Evolutionary conservation across 2,888 invertebrate genomes (phyloP).

Genomic region (Lasioglossum zephyrum): DNA sequence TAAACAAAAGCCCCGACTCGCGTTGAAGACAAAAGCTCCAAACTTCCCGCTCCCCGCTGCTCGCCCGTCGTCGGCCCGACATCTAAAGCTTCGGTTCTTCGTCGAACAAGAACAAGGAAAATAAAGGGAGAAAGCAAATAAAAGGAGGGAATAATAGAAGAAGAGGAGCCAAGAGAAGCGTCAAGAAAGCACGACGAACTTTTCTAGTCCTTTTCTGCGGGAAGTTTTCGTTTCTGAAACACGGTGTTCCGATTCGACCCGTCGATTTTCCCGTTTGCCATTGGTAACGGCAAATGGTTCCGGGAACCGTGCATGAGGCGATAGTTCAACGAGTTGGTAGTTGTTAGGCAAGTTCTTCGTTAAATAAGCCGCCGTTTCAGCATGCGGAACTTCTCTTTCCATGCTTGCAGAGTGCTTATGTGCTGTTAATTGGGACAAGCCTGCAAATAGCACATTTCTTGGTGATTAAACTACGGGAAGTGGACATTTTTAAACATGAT

Average conservation of each 20-base stretch:
- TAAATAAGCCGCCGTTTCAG: background rate
- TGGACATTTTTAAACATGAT: no score
- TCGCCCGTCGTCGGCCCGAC: background rate
- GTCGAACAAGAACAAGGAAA: background rate
- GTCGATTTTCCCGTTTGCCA: background rate
- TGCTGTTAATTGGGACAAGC: background rate
- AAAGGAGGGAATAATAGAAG: background rate
- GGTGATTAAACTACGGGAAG: background rate
- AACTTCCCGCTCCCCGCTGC: slow-evolving; percentile 7
- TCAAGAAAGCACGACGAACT: background rate
- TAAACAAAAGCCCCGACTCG: slow-evolving; percentile 62
- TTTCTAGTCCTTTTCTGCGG: background rate
- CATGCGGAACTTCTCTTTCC: background rate
- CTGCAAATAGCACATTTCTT: background rate
- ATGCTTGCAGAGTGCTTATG: background rate
- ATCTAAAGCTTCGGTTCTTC: background rate
- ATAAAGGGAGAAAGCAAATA: background rate
- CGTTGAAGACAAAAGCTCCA: slow-evolving; percentile 52
- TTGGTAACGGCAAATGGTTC: background rate
- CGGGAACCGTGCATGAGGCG: background rate
- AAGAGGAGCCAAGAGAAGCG: background rate
- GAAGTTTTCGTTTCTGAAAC: background rate
- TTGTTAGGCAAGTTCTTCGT: background rate
- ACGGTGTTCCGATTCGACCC: background rate
- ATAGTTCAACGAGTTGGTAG: background rate